These are phyloP conservation scores for Tigriopus californicus DNA, from an alignment of 2,888 invertebrate genomes.

Conservation along the genomic window DNA sequence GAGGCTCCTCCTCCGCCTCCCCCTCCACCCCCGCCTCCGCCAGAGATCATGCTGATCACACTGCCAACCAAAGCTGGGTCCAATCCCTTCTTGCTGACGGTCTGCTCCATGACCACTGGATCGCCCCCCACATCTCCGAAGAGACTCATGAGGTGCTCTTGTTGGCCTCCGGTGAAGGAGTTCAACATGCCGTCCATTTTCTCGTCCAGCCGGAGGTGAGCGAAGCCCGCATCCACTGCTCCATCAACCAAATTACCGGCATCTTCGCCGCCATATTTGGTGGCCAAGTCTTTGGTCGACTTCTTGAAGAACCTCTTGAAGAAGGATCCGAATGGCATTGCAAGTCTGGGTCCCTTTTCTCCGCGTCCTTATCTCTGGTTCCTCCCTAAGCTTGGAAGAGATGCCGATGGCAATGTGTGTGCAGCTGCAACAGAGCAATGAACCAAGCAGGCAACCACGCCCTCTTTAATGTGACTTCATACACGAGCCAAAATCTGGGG, in stretches of 20 bases:
- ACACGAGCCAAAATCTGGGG: no score
- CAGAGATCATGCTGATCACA: slow-evolving; percentile 3
- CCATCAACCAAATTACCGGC: slow-evolving; percentile 3
- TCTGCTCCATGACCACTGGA: not conserved
- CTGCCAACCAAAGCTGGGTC: slow-evolving; percentile 9
- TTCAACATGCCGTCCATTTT: not conserved
- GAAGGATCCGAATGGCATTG: slow-evolving; percentile 12
- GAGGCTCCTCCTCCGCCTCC: not conserved
- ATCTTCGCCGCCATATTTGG: slow-evolving; percentile 1
- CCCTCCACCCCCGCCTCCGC: not conserved
- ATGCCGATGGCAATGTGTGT: no score
- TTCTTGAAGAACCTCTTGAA: slow-evolving; percentile 7
- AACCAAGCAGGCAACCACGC: no score
- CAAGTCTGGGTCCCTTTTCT: no score
- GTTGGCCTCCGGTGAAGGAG: slow-evolving; percentile 2
- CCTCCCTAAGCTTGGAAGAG: no score
- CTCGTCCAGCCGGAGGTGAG: not conserved
- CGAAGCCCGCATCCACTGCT: slow-evolving; percentile 1
- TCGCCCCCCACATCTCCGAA: not conserved
- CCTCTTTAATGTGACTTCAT: no score
- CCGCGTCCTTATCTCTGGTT: no score
- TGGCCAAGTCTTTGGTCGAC: not conserved
- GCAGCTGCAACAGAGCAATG: no score
- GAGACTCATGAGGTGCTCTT: not conserved
- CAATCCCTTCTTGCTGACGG: slow-evolving; percentile 10